Base-by-base conservation (phyloP, 2,888 invertebrate genomes). In the Cephus spinipes region DNA sequence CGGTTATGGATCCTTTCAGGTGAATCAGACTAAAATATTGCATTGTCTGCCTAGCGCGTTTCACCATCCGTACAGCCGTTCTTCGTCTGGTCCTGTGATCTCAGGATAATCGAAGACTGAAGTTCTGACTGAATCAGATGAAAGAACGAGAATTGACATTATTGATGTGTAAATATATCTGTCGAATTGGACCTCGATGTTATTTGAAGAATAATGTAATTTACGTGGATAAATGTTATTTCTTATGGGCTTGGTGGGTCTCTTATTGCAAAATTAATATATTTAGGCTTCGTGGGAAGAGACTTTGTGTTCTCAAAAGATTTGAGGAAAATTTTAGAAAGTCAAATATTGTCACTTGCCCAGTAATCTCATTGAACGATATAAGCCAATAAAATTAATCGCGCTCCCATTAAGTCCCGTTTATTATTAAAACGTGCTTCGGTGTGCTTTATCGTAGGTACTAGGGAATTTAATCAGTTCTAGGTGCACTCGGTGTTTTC, bases 371-470 rank as follows among this genome's bases (percentile, higher is more conserved):
- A 23, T 55, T 55, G 15, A 55, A 23, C 23, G 23, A 55, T 23
- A 83, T 85, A 83, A 84, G 82, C 81, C 82, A 85, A 84, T 85
- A 83, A 85, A 85, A 81, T 80, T 77, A 81, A 73, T 81, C 81
- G 80, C 81, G 80, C 79, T 81, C 82, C 81, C 79, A 79, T 79
- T 77, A 80, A 77, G 77, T 74, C 78, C 71, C 81, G 80, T 82
- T 85, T 83, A 83, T 85, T 82, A 82, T 76, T 79, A 77, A 76
- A 82, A 82, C 81, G 81, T 83, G 82, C 79, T 78, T 74, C 77
- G 77, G 75, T 77, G 77, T 81, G 79, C 80, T 82, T 83, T 82
- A 83, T 81, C 23, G 40, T 23, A 0, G 23, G 40, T 55, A 23
- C 40, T 55, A 55, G 6, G 40, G 40, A 55, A 55, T 55, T 55